These are phyloP conservation scores for Corynorhinus townsendii DNA, from an alignment of 2,113 vertebrate species.

Conservation along the genomic window DNA sequence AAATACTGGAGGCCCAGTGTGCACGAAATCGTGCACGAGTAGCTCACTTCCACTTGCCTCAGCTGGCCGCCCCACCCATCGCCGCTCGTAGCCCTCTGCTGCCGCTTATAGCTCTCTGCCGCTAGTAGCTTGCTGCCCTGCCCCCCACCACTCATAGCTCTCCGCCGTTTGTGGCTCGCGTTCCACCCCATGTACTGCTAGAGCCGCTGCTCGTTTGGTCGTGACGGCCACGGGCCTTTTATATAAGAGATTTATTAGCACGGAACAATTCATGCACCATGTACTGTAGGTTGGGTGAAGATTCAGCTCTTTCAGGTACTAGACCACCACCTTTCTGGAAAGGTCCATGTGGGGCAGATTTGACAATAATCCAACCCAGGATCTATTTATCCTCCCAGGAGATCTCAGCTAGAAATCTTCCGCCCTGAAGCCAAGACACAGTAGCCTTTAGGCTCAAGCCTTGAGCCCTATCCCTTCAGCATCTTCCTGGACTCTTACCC, in stretches of 20 bases:
- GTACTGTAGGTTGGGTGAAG: background rate
- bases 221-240: too few relatives aligned
- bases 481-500: background rate
- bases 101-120: too few relatives aligned
- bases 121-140: too few relatives aligned
- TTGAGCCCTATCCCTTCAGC: background rate
- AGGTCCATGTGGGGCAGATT: background rate
- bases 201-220: too few relatives aligned
- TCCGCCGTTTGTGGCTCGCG: too few relatives aligned
- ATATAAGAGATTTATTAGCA: background rate
- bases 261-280: background rate
- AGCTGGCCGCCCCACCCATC: too few relatives aligned
- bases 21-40: too few relatives aligned
- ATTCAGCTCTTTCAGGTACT: background rate
- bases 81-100: too few relatives aligned
- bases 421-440: background rate
- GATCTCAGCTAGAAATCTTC: background rate
- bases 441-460: background rate
- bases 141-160: too few relatives aligned
- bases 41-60: too few relatives aligned
- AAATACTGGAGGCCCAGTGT: background rate
- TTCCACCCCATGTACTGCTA: too few relatives aligned
- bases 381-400: background rate
- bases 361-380: background rate
- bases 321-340: background rate